Evolutionary conservation across 2,113 vertebrate genomes (phyloP).

Genomic region (rat (Rattus norvegicus)): DNA sequence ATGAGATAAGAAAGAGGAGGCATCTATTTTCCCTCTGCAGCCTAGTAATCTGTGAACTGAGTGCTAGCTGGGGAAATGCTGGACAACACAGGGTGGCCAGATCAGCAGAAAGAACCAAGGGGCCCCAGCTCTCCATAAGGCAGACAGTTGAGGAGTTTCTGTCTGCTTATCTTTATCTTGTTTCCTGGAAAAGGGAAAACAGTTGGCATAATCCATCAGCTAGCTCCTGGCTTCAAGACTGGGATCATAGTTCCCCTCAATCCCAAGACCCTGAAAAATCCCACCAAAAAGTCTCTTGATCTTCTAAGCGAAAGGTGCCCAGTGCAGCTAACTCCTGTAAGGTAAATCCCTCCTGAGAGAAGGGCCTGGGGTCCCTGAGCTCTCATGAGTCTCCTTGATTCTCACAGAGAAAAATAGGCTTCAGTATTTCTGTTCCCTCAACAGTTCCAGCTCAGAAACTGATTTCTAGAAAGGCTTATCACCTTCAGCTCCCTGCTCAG

Average conservation of each 20-base stretch:
- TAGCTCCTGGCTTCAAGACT: background rate
- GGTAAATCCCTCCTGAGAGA: background rate
- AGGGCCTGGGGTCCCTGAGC: background rate
- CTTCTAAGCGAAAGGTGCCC: background rate
- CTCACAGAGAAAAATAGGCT: background rate
- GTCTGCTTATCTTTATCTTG: background rate
- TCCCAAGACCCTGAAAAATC: background rate
- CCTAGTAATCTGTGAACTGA: background rate
- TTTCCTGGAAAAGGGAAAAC: background rate
- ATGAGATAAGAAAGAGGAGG: background rate
- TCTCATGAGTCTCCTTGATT: background rate
- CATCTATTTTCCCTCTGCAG: conserved; percentile 13
- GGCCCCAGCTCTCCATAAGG: background rate
- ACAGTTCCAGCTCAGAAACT: background rate
- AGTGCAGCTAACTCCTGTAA: background rate
- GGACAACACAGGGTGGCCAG: background rate
- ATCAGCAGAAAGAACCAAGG: background rate
- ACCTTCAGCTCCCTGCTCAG: background rate
- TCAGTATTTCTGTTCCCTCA: background rate
- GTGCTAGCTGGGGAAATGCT: background rate
- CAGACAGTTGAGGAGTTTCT: background rate
- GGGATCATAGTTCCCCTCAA: background rate
- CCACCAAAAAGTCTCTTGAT: background rate
- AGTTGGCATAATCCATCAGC: background rate
- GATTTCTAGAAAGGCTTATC: background rate